Base-by-base conservation (phyloP, 2,797 vertebrate species). In the Sciurus vulgaris region DNA sequence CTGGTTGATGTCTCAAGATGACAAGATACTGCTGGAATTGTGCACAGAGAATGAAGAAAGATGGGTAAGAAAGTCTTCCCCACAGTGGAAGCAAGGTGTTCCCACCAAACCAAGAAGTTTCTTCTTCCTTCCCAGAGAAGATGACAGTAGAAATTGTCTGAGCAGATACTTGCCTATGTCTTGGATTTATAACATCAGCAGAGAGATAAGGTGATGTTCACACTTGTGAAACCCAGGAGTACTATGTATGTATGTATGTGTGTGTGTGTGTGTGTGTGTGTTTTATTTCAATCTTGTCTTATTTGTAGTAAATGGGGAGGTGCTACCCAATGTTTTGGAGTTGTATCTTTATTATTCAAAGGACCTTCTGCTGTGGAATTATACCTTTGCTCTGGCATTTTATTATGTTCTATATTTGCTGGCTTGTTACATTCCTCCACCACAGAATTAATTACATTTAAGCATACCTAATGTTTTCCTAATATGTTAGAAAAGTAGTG, bases 341-440 rank as follows among this genome's bases (percentile, higher is more conserved):
- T 28, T 90, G 81, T 41, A 22, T 88, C 28, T 56, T 35, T 72
- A 35, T 30, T 35, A 41, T 59, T 85, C 79, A n/a, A 72, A 70
- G 69, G n/a, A 20, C 8, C 41, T 92, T 67, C 59, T 69, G 56
- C 38, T 44, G 9, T 17, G 14, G 56, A 74, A 54, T 59, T 49
- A 28, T 1, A 20, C 35, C 51, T 22, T 47, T 69, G 8, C 44
- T 14, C 65, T 63, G 24, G 33, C 20, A 8, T 85, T 77, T 51
- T 38, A 67, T 56, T 72, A 38, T 89, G 9, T 47, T 93, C n/a
- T 44, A 5, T 49, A 5, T 49, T 47, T 63, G 54, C 33, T 18
- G 28, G 49, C 3, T 4, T 3, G 7, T 20, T 67, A 14, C 2
- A 12, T 35, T 4, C 22, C 0, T 4, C 11, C 3, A n/a, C 0